These are phyloP conservation scores for Lucinisca nassula DNA, from an alignment of 2,888 invertebrate species.

Conservation along the genomic window DNA sequence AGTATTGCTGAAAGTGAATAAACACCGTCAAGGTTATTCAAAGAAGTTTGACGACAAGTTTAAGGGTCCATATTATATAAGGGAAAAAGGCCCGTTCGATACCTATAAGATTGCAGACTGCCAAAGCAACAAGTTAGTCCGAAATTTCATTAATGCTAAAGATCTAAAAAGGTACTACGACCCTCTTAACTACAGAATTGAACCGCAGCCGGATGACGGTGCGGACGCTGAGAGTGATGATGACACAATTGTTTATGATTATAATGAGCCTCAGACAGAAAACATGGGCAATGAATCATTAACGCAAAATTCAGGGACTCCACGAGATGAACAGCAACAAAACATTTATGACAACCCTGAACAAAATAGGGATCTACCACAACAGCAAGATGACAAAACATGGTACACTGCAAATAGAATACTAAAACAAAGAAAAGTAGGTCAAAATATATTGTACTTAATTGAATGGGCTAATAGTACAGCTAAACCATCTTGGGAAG, in stretches of 20 bases:
- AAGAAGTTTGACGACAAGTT: conserved; percentile 41
- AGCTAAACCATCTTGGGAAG: conserved; percentile 17
- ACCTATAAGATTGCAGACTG: conserved; percentile 11
- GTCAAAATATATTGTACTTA: conserved; percentile 9
- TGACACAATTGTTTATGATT: no score
- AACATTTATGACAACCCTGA: background rate
- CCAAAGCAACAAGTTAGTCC: background rate
- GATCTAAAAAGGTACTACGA: conserved; percentile 33
- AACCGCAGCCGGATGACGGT: no score
- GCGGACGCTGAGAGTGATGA: no score
- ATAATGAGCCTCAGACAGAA: background rate
- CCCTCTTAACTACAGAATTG: conserved; percentile 20
- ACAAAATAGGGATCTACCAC: background rate
- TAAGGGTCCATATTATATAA: conserved; percentile 21
- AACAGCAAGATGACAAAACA: background rate
- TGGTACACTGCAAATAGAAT: conserved; percentile 22
- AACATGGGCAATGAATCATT: background rate
- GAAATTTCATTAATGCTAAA: conserved; percentile 22
- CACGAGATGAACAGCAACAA: background rate
- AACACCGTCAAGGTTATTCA: conserved; percentile 12
- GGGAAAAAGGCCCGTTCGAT: conserved; percentile 21
- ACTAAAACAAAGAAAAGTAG: conserved; percentile 13
- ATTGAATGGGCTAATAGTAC: conserved; percentile 23
- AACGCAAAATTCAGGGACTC: background rate
- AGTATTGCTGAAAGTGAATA: conserved; percentile 35